Percentiles rank a stretch among this genome's conserved stretches.
Evolutionary conservation across 1,140 invertebrate genomes (phyloP).

Genomic region (Sycophaga agraensis): DNA sequence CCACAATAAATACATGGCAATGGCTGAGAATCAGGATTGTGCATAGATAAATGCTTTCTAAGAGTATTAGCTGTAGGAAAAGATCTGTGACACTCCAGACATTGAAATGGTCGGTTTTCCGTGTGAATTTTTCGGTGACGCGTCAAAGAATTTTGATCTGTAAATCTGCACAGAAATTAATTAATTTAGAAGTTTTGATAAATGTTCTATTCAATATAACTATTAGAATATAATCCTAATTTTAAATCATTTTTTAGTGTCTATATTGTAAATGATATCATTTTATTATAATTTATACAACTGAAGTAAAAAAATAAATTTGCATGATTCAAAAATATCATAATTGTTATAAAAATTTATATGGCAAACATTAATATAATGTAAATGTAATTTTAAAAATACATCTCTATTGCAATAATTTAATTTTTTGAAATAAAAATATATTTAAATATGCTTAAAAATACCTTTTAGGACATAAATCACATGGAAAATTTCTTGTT

Average conservation of each 20-base stretch:
- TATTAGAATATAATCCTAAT: no score
- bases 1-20: constrained; percentile 56
- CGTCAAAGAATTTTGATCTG: constrained; percentile 54
- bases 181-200: background rate
- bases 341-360: background rate
- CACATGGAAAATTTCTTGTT: constrained; percentile 55
- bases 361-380: constrained; percentile 17
- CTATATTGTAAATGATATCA: no score
- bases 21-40: constrained; percentile 53
- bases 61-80: constrained; percentile 51
- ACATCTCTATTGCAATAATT: background rate
- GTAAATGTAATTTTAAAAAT: background rate
- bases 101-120: constrained; percentile 52
- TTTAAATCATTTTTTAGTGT: no score
- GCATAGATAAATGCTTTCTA: constrained; percentile 48
- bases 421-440: no score
- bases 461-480: constrained; percentile 54
- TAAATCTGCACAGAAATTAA: constrained; percentile 40
- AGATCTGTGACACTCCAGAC: constrained; percentile 53
- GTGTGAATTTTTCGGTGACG: constrained; percentile 52
- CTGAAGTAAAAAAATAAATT: no score
- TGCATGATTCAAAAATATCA: no score
- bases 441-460: background rate
- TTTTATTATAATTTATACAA: no score
- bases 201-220: no score